These are phyloP conservation scores for Habroteleia sp. DNA, from an alignment of 2,888 invertebrate genomes.

Conservation along the genomic window DNA sequence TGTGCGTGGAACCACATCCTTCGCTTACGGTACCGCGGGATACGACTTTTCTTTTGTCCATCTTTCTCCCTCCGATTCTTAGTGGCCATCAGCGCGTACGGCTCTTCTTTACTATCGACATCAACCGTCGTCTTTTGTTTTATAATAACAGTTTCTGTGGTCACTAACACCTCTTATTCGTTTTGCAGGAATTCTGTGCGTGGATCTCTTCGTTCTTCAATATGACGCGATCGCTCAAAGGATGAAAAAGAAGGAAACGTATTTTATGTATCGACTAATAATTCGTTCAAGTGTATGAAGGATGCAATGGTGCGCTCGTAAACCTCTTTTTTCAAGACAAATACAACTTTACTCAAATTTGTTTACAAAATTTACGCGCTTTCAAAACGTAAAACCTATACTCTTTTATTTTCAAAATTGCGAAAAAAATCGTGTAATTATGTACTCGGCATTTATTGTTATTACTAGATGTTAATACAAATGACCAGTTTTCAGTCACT, in stretches of 20 bases:
- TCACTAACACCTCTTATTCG: slow-evolving; percentile 66
- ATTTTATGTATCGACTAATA: slow-evolving; percentile 57
- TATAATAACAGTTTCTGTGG: slow-evolving; percentile 78
- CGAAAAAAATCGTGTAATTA: no score
- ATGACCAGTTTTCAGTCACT: no score
- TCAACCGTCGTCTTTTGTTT: slow-evolving; percentile 79
- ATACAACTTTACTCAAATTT: slow-evolving; percentile 38
- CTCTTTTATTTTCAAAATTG: no score
- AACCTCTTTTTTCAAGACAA: slow-evolving; percentile 38
- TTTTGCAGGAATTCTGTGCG: slow-evolving; percentile 65
- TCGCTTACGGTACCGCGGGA: slow-evolving; percentile 73
- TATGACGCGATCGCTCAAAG: slow-evolving; percentile 49
- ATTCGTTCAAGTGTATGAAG: slow-evolving; percentile 43
- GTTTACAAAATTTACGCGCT: slow-evolving; percentile 29
- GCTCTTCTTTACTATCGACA: slow-evolving; percentile 79
- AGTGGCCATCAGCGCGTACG: slow-evolving; percentile 68
- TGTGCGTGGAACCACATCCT: slow-evolving; percentile 81
- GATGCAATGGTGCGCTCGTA: slow-evolving; percentile 34
- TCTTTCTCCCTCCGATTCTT: slow-evolving; percentile 56
- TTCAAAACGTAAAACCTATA: not conserved
- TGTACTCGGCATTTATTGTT: no score
- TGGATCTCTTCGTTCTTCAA: slow-evolving; percentile 45
- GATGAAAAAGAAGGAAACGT: slow-evolving; percentile 27
- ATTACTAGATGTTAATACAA: no score
- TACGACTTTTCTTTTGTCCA: slow-evolving; percentile 69